These are phyloP conservation scores for Lemur catta DNA, from an alignment of 2,797 vertebrate genomes.

Conservation along the genomic window DNA sequence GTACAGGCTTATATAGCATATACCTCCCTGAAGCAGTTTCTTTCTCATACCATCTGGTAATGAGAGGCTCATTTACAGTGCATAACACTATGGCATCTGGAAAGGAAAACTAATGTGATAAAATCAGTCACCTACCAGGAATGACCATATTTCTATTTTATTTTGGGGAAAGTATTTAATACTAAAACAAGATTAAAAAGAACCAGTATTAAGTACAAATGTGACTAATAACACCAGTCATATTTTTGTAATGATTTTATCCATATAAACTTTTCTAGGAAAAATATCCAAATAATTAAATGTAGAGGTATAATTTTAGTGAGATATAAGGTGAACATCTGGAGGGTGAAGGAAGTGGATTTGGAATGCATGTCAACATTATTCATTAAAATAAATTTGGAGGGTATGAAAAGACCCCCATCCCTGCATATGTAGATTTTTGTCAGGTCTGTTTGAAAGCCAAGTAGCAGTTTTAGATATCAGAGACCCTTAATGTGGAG, in stretches of 20 bases:
- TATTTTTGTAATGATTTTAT: constrained; percentile 21
- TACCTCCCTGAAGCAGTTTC: constrained; percentile 79
- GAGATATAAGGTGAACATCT: neutral
- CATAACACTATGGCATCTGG: constrained; percentile 78
- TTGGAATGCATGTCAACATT: neutral
- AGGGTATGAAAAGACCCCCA: neutral
- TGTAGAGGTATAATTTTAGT: neutral
- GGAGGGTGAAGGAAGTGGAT: neutral
- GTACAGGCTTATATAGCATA: constrained; percentile 61
- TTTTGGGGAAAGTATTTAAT: constrained; percentile 35
- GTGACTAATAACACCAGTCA: neutral
- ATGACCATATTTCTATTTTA: constrained; percentile 59
- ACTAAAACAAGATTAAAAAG: constrained; percentile 41
- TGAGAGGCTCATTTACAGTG: constrained; percentile 74
- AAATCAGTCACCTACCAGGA: constrained; percentile 65
- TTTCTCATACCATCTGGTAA: constrained; percentile 76
- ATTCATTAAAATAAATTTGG: neutral
- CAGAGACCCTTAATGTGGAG: too few species aligned
- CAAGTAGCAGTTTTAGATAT: neutral
- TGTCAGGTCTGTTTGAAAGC: neutral
- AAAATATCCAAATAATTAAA: neutral
- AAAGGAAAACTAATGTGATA: constrained; percentile 74
- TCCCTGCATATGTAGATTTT: neutral
- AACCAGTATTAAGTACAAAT: constrained; percentile 4
- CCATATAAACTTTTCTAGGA: neutral